Percentiles rank a stretch among this genome's conserved stretches.
Conservation (phyloP, 2,888 invertebrate genomes). For the Hypena proboscidalis region DNA sequence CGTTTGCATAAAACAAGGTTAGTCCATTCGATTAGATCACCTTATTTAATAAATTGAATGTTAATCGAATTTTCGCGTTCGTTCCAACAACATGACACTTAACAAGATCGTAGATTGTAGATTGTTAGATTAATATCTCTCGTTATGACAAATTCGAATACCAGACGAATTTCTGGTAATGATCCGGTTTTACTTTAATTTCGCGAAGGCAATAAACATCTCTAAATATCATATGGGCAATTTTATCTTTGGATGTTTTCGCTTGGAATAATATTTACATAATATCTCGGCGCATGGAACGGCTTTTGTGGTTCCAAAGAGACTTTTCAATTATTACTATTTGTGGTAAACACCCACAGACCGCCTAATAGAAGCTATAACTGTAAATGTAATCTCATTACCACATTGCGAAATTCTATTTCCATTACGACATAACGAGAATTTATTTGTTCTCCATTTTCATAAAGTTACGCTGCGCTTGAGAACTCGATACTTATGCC, state of each 20-base stretch:
- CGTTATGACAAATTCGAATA: constrained; percentile 53
- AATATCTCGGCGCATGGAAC: constrained; percentile 28
- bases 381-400: constrained; percentile 71
- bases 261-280: constrained; percentile 32
- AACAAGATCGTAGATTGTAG: constrained; percentile 56
- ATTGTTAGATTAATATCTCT: constrained; percentile 62
- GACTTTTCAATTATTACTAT: constrained; percentile 46
- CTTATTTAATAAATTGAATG: constrained; percentile 66
- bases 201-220: constrained; percentile 17
- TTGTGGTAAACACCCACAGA: constrained; percentile 59
- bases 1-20: constrained; percentile 72
- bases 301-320: constrained; percentile 36
- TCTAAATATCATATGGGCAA: constrained; percentile 14
- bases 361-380: constrained; percentile 62
- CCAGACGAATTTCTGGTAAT: constrained; percentile 48
- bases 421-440: constrained; percentile 71
- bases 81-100: constrained; percentile 58
- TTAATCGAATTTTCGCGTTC: constrained; percentile 66
- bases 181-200: constrained; percentile 46
- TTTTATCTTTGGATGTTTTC: constrained; percentile 34
- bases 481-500: constrained; percentile 59
- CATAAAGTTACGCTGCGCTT: constrained; percentile 63
- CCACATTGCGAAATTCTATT: constrained; percentile 70
- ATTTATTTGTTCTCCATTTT: constrained; percentile 76
- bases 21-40: constrained; percentile 63